phyloP scores from a whole-genome alignment of 2,797 vertebrate species.

The Stomatorhinus walkeri region DNA sequence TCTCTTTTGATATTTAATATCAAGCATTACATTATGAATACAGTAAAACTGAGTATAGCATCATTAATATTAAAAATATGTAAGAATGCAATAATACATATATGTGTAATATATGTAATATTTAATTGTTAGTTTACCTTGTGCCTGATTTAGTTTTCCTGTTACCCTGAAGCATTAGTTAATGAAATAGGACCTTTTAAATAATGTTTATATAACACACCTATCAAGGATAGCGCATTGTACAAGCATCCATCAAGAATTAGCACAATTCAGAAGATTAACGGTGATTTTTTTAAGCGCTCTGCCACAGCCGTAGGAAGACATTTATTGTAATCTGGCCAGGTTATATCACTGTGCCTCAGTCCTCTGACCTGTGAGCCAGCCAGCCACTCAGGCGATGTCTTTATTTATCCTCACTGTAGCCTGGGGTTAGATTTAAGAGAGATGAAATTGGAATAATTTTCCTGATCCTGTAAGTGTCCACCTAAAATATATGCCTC shows the following conservation, averaged over 20 bases:
- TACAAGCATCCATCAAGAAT: background rate
- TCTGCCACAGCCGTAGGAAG: slow-evolving; percentile 51
- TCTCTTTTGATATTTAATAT: background rate
- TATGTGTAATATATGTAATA: background rate
- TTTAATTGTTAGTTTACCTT: background rate
- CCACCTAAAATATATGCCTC: background rate
- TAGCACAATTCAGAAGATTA: background rate
- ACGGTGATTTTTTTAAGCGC: slow-evolving; percentile 23
- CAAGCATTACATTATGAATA: background rate
- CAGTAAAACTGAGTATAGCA: background rate
- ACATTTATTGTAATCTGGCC: slow-evolving; percentile 58
- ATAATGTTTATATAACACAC: background rate
- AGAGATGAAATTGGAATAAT: background rate
- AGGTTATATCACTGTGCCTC: slow-evolving; percentile 52
- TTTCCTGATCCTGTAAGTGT: background rate
- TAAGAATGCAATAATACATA: background rate
- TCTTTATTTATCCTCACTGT: background rate
- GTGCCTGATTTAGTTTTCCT: background rate
- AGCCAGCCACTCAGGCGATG: slow-evolving; percentile 26
- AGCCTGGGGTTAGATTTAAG: background rate
- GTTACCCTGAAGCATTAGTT: background rate
- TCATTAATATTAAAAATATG: background rate
- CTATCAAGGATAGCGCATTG: background rate
- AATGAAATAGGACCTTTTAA: background rate
- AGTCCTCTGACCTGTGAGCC: slow-evolving; percentile 44